Evolutionary conservation across 2,113 vertebrate species (phyloP), one percentile per base, ranked within the genome.

Genomic region (Campylomormyrus tamandua): DNA sequence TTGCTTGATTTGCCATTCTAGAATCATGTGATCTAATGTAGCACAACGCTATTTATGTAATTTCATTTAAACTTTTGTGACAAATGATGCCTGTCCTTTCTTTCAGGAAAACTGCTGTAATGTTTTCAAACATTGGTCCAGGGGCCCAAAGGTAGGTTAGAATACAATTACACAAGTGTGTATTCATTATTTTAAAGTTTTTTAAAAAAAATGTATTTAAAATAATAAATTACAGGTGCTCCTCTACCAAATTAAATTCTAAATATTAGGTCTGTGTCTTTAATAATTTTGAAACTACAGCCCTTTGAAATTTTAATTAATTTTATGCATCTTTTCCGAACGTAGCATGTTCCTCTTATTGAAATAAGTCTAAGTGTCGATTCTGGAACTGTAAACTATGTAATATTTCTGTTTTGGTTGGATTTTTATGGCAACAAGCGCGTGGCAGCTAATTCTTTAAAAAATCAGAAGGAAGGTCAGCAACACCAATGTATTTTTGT

Each of bases 51-150:
- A n/a, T 48, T n/a, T 24, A 27, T 70, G 2, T 85, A 49, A 48
- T 84, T 84, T 84, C 5, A 42, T 84, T 48, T 84, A 84, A n/a
- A 49, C n/a, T 3, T 87, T 87, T 31, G 5, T 53, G 27, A 52
- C 13, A 87, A 56, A 39, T 27, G 46, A 50, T 39, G 50, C 50
- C 85, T 87, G 15, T 24, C 49, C 48, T 84, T 5, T 17, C 19
- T 84, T 89, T 89, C 15, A 89, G 89, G 80, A 62, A 45, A 46
- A 19, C 77, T 46, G 35, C 80, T 45, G 5, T 19, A 84, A 89
- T 89, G 89, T 53, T 84, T 45, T 85, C 89, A 89, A 84, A 53
- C 39, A n/a, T 62, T 58, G 89, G 24, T 62, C 39, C 52, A 48
- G 80, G 24, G 46, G 5, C 24, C 53, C 35, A 89, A 27, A 89